Conservation (phyloP, 2,113 vertebrate species). For the Athene noctua region DNA sequence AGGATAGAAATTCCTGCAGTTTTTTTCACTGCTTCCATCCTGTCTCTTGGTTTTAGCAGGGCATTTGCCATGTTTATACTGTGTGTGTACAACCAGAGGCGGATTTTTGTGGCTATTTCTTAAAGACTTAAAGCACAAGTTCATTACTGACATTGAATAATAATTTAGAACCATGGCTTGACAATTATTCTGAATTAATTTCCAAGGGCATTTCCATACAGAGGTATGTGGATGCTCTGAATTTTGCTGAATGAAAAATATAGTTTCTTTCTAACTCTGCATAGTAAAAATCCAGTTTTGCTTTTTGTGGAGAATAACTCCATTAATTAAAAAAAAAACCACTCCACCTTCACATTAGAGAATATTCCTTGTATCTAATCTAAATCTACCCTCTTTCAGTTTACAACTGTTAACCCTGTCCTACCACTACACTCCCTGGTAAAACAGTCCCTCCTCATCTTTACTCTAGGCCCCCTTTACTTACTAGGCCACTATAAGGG, state of each 20-base stretch:
- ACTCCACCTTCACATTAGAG: too few species aligned
- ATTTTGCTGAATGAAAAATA: background rate
- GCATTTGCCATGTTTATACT: background rate
- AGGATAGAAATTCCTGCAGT: background rate
- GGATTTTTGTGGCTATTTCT: background rate
- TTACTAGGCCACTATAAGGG: too few species aligned
- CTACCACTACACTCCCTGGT: too few species aligned
- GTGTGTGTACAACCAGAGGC: background rate
- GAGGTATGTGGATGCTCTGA: background rate
- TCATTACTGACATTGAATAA: background rate
- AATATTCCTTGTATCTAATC: too few species aligned
- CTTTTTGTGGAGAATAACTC: background rate
- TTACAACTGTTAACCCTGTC: too few species aligned
- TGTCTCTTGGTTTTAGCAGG: background rate
- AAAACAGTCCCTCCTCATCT: too few species aligned
- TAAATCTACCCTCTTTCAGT: too few species aligned
- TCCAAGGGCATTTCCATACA: background rate
- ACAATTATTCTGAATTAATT: background rate
- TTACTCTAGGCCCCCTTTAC: too few species aligned
- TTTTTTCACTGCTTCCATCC: background rate
- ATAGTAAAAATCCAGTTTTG: background rate
- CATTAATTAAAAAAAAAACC: background rate
- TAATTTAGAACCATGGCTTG: background rate
- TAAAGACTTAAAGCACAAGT: background rate
- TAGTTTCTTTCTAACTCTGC: background rate